Percentiles rank a stretch among this genome's conserved stretches.
These are phyloP conservation scores for Drosophila borealis DNA, from an alignment of 2,888 invertebrate genomes.

Conservation along the genomic window DNA sequence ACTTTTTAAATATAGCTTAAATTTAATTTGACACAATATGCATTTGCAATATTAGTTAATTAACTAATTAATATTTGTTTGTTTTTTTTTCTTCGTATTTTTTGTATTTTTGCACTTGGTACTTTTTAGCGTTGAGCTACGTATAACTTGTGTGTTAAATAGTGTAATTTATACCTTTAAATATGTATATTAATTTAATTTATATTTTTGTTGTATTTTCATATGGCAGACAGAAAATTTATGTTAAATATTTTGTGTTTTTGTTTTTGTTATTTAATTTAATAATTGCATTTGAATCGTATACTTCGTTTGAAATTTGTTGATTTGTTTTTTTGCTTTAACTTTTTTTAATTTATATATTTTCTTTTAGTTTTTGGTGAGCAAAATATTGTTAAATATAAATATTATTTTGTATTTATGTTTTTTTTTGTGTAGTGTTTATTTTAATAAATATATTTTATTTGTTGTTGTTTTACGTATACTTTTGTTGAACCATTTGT, in stretches of 20 bases:
- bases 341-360: conserved; percentile 37
- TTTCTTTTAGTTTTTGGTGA: conserved; percentile 67
- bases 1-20: conserved; percentile 40
- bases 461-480: conserved; percentile 81
- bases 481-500: conserved; percentile 83
- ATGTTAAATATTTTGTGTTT: conserved; percentile 51
- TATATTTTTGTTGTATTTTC: conserved; percentile 37
- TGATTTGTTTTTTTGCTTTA: conserved; percentile 55
- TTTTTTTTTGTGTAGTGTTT: conserved; percentile 33
- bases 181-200: conserved; percentile 12
- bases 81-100: conserved; percentile 22
- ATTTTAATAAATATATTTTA: conserved; percentile 51
- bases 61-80: conserved; percentile 43
- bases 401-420: conserved; percentile 52
- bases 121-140: conserved; percentile 72
- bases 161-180: conserved; percentile 58
- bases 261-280: conserved; percentile 71
- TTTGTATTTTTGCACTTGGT: conserved; percentile 79
- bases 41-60: conserved; percentile 38
- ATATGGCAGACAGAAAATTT: conserved; percentile 72
- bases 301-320: conserved; percentile 78
- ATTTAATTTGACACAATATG: conserved; percentile 74
- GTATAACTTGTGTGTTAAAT: conserved; percentile 71
- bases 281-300: conserved; percentile 83
- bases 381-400: conserved; percentile 77